These are phyloP conservation scores for Agrypnus murinus DNA, from an alignment of 2,888 invertebrate species.

Conservation along the genomic window DNA sequence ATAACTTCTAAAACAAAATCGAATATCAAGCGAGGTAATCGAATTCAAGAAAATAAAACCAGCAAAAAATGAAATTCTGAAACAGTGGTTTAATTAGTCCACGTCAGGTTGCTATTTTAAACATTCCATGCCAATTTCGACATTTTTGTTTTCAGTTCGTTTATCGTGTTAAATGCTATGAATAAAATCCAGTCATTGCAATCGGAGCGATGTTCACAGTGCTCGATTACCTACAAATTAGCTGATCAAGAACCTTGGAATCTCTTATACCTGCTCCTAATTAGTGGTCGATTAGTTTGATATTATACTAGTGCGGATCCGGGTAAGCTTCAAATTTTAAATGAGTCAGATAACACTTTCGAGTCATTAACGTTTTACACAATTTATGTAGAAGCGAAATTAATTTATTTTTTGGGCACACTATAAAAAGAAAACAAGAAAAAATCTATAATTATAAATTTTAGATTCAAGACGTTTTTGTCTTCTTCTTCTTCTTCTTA, in stretches of 20 bases:
- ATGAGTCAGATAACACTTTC: slow-evolving; percentile 63
- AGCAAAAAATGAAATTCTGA: slow-evolving; percentile 37
- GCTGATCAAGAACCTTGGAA: slow-evolving; percentile 66
- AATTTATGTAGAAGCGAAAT: slow-evolving; percentile 49
- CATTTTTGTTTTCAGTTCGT: slow-evolving; percentile 39
- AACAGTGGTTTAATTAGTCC: slow-evolving; percentile 43
- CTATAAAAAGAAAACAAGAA: slow-evolving; percentile 26
- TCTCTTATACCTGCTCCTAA: slow-evolving; percentile 67
- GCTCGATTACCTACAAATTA: slow-evolving; percentile 66
- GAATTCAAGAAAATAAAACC: slow-evolving; percentile 12
- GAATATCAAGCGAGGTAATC: background rate
- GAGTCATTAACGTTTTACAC: slow-evolving; percentile 52
- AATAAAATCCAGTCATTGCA: slow-evolving; percentile 54
- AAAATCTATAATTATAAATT: slow-evolving; percentile 27
- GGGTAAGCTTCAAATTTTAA: slow-evolving; percentile 62
- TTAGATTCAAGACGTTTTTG: slow-evolving; percentile 23
- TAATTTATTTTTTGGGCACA: slow-evolving; percentile 44
- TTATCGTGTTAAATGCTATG: slow-evolving; percentile 49
- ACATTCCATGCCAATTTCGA: slow-evolving; percentile 39
- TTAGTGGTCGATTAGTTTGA: slow-evolving; percentile 67
- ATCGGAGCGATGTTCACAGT: slow-evolving; percentile 52
- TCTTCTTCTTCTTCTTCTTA: slow-evolving; percentile 38
- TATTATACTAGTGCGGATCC: slow-evolving; percentile 62
- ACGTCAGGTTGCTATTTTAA: slow-evolving; percentile 42
- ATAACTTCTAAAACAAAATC: too few relatives aligned